phyloP scores from a whole-genome alignment of 2,888 invertebrate species.

The Monochamus alternatus region DNA sequence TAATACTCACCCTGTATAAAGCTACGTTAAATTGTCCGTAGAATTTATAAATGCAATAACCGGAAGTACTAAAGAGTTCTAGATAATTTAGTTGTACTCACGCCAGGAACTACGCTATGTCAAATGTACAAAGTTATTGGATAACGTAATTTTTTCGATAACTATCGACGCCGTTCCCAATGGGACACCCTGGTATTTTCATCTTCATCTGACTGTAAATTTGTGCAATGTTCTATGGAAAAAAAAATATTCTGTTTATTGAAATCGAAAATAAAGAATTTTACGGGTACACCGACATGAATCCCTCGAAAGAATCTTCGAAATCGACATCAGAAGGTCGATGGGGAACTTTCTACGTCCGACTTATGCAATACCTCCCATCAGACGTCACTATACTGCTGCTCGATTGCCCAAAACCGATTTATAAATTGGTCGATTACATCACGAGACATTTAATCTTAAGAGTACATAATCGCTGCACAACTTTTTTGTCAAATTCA shows the following conservation, averaged over 20 bases:
- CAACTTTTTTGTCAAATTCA: no score
- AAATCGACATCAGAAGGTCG: conserved; percentile 18
- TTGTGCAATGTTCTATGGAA: no score
- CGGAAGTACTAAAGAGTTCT: background rate
- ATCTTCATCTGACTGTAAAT: no score
- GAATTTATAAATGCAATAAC: background rate
- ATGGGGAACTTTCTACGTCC: conserved; percentile 21
- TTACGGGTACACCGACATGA: background rate
- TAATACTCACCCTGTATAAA: no score
- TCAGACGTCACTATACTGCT: background rate
- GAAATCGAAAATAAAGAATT: background rate
- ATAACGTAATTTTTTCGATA: no score
- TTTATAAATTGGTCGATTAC: background rate
- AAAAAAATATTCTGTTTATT: no score
- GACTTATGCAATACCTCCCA: background rate
- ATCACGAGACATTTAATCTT: background rate
- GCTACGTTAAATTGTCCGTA: no score
- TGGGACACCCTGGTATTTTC: no score
- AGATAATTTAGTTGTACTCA: no score
- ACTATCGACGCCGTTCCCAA: no score
- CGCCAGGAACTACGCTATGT: no score
- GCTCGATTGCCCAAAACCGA: background rate
- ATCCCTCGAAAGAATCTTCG: background rate
- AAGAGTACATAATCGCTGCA: background rate
- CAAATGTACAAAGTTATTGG: no score